Base-by-base conservation (phyloP, 2,888 invertebrate genomes). In the Ecliptopera silaceata region DNA sequence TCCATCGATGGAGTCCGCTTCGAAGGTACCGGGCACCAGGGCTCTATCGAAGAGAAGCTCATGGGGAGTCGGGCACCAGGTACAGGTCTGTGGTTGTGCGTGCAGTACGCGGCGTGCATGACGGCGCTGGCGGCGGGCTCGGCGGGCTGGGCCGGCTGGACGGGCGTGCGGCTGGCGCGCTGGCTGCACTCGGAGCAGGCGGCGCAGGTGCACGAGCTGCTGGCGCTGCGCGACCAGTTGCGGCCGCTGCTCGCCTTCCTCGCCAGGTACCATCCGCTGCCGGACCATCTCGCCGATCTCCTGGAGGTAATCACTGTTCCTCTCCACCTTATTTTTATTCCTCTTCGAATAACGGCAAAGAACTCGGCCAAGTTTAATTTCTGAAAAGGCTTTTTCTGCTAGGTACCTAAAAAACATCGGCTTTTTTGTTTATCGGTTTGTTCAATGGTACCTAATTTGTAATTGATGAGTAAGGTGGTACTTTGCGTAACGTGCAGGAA, bases 241-340 rank as follows among this genome's bases (percentile, higher is more conserved):
- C 50, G 42, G 5, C 54, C 55, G 12, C 51, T 80, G 59, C 70
- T 84, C 59, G 63, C 61, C 39, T 67, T 70, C 57, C 64, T 84
- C 36, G 74, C 68, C 32, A 69, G 69, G 52, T 77, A 71, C 72
- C 68, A 75, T 56, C 72, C 78, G 49, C 65, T 80, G 62, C 77
- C 80, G 1, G 63, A 67, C 17, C 71, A 59, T 46, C 49, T 84
- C 50, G 65, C 69, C 10, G 61, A 38, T 0, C 63, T 84, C 34
- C 52, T 84, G 1, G 34, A 76, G 70, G 82, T 77, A 2, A 42
- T 4, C 20, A 26, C 18, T 3, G 11, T 5, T 3, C 4, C 13
- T 5, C 18, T 3, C 17, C 2, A 6, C 1, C 17, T 0, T 3
- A 10, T 15, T 5, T 8, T 0, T 12, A 34, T 6, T 12, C 34